Base-by-base conservation (phyloP, 2,113 vertebrate species). In the Jacana jacana region DNA sequence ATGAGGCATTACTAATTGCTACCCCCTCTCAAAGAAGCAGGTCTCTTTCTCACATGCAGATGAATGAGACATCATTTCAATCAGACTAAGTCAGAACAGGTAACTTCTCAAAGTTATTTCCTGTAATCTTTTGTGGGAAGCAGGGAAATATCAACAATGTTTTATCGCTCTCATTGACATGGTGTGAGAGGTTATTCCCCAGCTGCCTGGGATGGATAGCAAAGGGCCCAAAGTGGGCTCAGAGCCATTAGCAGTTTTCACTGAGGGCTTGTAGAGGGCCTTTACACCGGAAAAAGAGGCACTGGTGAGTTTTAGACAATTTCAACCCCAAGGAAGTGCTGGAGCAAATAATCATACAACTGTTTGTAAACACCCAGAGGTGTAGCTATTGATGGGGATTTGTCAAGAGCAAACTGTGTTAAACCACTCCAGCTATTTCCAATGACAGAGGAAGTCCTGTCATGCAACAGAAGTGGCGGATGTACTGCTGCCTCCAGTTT, bases 401-500 rank as follows among this genome's bases (percentile, higher is more conserved):
- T 93, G 93, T 83, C 35, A 80, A 44, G 44, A 93, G 35, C 35
- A 82, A 79, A 82, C 17, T 22, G 17, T 25, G 30, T 30, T 60
- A 75, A 90, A 89, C 42, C 19, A 42, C 42, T 71, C 12, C 35
- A 30, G 75, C n/a, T 71, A 31, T 64, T 68, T 60, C 23, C 79
- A 35, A 3, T 27, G 40, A 17, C 7, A 19, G 17, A 4, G 28
- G 37, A 63, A 85, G 35, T 23, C 61, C 65, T 37, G 23, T 16
- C 48, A 12, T 1, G 13, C 9, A 13, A 49, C 22, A 69, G 79
- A 64, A 68, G 55, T 0, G 0, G 5, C 23, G 28, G 51, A 40
- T 25, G 15, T 39, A 55, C 10, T 8, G 25, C 7, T 51, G 39
- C 20, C 28, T 88, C 14, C 31, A 10, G 22, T 54, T 88, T 66